These are phyloP conservation scores for Pissodes strobi DNA, from an alignment of 1,140 invertebrate species.

Conservation along the genomic window DNA sequence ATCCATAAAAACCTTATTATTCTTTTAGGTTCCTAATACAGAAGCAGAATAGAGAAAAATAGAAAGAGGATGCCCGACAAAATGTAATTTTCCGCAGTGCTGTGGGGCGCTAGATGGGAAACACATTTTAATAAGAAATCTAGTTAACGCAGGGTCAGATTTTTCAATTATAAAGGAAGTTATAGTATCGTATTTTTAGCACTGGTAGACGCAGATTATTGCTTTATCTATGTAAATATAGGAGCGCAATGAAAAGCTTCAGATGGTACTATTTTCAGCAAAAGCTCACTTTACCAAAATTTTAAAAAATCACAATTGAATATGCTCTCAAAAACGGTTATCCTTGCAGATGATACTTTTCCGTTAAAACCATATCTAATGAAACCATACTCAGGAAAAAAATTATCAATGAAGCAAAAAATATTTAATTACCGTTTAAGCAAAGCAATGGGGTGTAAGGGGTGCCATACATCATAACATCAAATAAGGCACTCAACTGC, in stretches of 20 bases:
- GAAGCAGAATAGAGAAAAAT: constrained; percentile 35
- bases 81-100: constrained; percentile 56
- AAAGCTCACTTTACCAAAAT: neutral
- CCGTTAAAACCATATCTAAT: neutral
- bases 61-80: constrained; percentile 36
- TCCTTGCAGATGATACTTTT: neutral
- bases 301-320: too few species aligned
- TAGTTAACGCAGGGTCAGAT: constrained; percentile 19
- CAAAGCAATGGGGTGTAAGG: too few species aligned
- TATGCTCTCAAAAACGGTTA: neutral
- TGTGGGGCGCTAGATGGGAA: constrained; percentile 57
- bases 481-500: too few species aligned
- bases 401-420: neutral
- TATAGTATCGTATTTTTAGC: constrained; percentile 45
- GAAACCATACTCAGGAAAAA: neutral
- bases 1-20: too few species aligned
- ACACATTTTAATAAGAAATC: constrained; percentile 36
- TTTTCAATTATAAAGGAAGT: constrained; percentile 48
- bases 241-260: neutral
- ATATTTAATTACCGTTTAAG: neutral
- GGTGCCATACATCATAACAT: too few species aligned
- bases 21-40: neutral
- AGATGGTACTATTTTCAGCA: neutral
- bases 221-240: too few species aligned
- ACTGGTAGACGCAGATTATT: neutral